Evolutionary conservation across 2,888 invertebrate species (phyloP).

Genomic region (Endomychus coccineus): DNA sequence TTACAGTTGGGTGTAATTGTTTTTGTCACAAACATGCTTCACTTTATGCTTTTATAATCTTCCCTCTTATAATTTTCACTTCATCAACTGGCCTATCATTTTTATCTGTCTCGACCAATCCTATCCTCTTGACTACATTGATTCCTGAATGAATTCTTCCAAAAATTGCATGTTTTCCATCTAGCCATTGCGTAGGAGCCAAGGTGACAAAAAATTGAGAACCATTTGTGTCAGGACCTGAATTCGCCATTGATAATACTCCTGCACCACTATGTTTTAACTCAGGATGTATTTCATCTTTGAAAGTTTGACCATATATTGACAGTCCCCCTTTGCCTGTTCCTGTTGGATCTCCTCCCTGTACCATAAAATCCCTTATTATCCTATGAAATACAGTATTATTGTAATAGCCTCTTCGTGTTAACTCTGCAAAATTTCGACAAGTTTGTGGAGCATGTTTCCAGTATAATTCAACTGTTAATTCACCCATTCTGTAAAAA

Average conservation of each 20-base stretch:
- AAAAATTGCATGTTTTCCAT: slow-evolving; percentile 96
- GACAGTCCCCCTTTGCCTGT: slow-evolving; percentile 84
- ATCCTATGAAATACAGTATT: slow-evolving; percentile 94
- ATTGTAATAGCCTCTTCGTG: slow-evolving; percentile 91
- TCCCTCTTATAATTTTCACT: slow-evolving; percentile 64
- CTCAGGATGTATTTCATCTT: slow-evolving; percentile 91
- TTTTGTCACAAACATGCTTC: too few species aligned
- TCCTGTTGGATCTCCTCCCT: slow-evolving; percentile 95
- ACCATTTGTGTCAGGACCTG: slow-evolving; percentile 93
- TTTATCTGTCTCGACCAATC: slow-evolving; percentile 88
- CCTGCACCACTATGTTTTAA: slow-evolving; percentile 93
- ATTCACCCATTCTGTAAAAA: slow-evolving; percentile 78
- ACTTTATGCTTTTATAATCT: slow-evolving; percentile 40
- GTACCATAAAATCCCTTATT: slow-evolving; percentile 89
- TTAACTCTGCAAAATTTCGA: slow-evolving; percentile 92
- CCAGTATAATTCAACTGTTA: slow-evolving; percentile 94
- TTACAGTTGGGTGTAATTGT: too few species aligned
- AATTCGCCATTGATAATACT: slow-evolving; percentile 95
- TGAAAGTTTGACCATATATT: slow-evolving; percentile 91
- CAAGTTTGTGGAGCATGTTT: slow-evolving; percentile 97
- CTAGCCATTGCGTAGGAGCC: slow-evolving; percentile 95
- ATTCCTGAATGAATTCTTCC: slow-evolving; percentile 84
- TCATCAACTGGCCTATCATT: slow-evolving; percentile 87
- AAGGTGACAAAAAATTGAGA: slow-evolving; percentile 98
- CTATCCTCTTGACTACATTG: slow-evolving; percentile 86